Base-by-base conservation (phyloP, 2,888 invertebrate species). In the Drosophila phalerata region DNA sequence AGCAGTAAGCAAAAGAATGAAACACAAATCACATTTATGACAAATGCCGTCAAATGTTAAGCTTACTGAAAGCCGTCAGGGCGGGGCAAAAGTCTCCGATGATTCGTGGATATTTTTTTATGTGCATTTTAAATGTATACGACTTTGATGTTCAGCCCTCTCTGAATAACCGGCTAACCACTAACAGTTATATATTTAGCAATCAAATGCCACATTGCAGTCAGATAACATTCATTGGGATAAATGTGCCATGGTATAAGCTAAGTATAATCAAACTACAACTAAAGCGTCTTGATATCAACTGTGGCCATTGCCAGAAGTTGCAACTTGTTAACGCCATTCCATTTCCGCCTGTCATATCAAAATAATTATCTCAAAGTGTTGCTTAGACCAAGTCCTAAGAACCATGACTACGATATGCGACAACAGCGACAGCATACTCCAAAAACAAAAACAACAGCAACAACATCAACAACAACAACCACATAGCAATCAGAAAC, bases 341-440 rank as follows among this genome's bases (percentile, higher is more conserved):
- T 89, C 82, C 80, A 85, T 89, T 90, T 90, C 90, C 90, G 91
- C 80, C 82, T 90, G 91, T 90, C 91, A 87, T 89, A 90, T 90
- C 89, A 85, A 82, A 86, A 82, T 87, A 90, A 90, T 84, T 90
- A 90, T 90, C 90, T 87, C 73, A 81, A 80, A 85, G 78, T 70
- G 73, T 81, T 73, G 75, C 70, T 74, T 67, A 70, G 72, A 69
- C 70, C 73, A 69, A 79, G 79, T 79, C 69, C 75, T 72, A 72
- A 55, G 70, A 78, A 52, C 61, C 68, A 79, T 62, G 60, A 64
- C 64, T 45, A 40, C 53, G 66, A 77, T 76, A 69, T 49, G 66
- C 48, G 62, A 49, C 55, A 37, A 38, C 52, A 40, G n/a, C 11
- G 61, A 38, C 10, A 49, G 5, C 52, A 60, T 28, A 30, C 51